Conservation (phyloP, 2,888 invertebrate genomes). For the Steinernema scapterisci region DNA sequence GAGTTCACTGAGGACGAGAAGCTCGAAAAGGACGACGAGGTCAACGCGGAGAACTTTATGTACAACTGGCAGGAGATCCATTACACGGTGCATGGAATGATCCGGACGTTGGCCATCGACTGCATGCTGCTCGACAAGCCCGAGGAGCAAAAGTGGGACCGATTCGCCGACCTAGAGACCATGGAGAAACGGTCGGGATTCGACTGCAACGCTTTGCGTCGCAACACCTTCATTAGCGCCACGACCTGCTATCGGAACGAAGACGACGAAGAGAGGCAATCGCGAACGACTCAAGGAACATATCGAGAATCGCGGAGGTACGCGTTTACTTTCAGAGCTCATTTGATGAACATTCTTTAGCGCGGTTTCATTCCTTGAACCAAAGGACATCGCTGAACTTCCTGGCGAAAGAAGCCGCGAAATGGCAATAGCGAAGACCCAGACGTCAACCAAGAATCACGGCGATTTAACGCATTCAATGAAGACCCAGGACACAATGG, state of each 20-base stretch:
- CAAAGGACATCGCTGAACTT: too few relatives aligned
- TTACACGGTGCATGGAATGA: conserved; percentile 31
- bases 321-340: too few relatives aligned
- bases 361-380: too few relatives aligned
- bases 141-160: conserved; percentile 30
- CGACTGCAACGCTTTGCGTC: conserved; percentile 30
- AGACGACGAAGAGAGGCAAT: not conserved
- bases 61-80: conserved; percentile 30
- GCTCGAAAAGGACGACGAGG: not conserved
- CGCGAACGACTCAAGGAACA: not conserved
- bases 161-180: conserved; percentile 6
- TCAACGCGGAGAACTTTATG: conserved; percentile 33
- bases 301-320: too few relatives aligned
- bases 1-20: conserved; percentile 31
- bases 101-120: conserved; percentile 31
- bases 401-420: too few relatives aligned
- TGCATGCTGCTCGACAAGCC: not conserved
- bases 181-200: conserved; percentile 17
- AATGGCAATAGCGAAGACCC: too few relatives aligned
- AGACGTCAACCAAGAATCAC: too few relatives aligned
- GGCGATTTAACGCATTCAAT: too few relatives aligned
- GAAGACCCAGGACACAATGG: too few relatives aligned
- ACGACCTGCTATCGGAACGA: not conserved
- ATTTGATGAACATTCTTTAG: too few relatives aligned
- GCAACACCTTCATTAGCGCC: conserved; percentile 31